phyloP scores from a whole-genome alignment of 2,888 invertebrate genomes.

The Acronicta alni region DNA sequence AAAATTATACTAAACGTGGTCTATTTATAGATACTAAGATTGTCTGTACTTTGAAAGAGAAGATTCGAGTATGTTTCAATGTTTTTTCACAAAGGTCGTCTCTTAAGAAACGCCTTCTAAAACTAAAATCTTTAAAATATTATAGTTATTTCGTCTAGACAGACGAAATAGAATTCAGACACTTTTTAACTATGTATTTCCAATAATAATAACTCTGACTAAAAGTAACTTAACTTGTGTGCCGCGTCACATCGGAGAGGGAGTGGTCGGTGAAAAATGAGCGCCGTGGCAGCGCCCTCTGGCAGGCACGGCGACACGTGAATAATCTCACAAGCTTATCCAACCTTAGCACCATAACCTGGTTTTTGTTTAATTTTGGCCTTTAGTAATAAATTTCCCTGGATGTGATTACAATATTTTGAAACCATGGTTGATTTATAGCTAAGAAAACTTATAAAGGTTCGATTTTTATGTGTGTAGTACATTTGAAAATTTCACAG shows the following conservation, averaged over 20 bases:
- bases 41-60: too few species aligned
- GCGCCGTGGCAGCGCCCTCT: slow-evolving; percentile 26
- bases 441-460: not conserved
- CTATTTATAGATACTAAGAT: too few species aligned
- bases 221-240: slow-evolving; percentile 12
- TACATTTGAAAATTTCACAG: too few species aligned
- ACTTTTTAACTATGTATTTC: too few species aligned
- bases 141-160: too few species aligned
- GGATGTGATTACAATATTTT: not conserved
- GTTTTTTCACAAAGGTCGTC: too few species aligned
- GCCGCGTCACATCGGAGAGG: slow-evolving; percentile 4
- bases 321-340: slow-evolving; percentile 33
- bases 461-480: not conserved
- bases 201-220: too few species aligned
- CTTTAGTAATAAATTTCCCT: not conserved
- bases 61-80: too few species aligned
- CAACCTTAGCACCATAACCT: slow-evolving; percentile 14
- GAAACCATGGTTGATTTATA: not conserved
- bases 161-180: too few species aligned
- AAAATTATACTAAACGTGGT: too few species aligned
- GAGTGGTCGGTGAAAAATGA: slow-evolving; percentile 30
- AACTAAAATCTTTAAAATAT: too few species aligned
- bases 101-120: too few species aligned
- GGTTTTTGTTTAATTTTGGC: slow-evolving; percentile 8
- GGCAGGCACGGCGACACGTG: slow-evolving; percentile 18